Conservation (phyloP, 2,113 vertebrate genomes). For the Cryptotis parvus region DNA sequence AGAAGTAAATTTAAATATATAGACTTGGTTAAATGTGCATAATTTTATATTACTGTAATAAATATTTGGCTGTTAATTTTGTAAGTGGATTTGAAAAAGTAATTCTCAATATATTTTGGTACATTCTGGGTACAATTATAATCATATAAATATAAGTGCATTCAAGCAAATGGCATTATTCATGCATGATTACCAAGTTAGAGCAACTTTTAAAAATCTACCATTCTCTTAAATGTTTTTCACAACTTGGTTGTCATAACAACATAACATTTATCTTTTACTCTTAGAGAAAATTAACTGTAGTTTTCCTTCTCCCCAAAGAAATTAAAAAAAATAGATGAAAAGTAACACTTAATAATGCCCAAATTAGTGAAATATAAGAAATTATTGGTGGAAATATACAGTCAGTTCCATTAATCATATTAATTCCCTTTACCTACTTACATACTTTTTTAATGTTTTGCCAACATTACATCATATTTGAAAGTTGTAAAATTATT, state of each 20-base stretch:
- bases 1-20: constrained; percentile 58
- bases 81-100: constrained; percentile 39
- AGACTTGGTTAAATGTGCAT: neutral
- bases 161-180: constrained; percentile 63
- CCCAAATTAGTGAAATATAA: constrained; percentile 39
- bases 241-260: constrained; percentile 73
- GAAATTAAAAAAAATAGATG: constrained; percentile 62
- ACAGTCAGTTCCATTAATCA: neutral
- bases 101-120: constrained; percentile 20
- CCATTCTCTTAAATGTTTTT: constrained; percentile 67
- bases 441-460: neutral
- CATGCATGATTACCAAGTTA: constrained; percentile 13
- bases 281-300: neutral
- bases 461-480: constrained; percentile 11
- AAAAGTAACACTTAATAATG: constrained; percentile 65
- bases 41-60: constrained; percentile 67
- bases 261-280: constrained; percentile 53
- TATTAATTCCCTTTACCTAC: neutral
- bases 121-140: constrained; percentile 44
- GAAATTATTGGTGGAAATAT: neutral
- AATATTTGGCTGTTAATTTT: constrained; percentile 52
- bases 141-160: constrained; percentile 38
- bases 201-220: constrained; percentile 57
- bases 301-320: constrained; percentile 59
- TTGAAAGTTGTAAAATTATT: constrained; percentile 44